Conservation (phyloP, 2,888 invertebrate species). For the Cotesia congregata region DNA sequence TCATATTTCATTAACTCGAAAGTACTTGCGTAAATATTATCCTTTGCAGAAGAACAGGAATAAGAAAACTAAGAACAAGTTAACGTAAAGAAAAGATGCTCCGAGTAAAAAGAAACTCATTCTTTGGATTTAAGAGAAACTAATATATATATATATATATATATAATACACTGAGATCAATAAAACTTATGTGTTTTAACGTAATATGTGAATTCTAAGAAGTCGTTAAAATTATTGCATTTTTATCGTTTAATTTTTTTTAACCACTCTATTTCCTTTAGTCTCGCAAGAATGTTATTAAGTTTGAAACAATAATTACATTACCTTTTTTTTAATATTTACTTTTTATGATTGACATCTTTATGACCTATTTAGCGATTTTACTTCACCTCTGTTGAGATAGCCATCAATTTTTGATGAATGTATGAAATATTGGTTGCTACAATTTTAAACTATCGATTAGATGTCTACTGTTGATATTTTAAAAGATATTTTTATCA, state of each 20-base stretch:
- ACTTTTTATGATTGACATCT: too few relatives aligned
- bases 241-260: background rate
- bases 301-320: too few relatives aligned
- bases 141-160: background rate
- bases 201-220: background rate
- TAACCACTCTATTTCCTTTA: too few relatives aligned
- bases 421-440: too few relatives aligned
- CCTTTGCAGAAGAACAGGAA: slow-evolving; percentile 22
- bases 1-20: slow-evolving; percentile 38
- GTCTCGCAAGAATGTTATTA: too few relatives aligned
- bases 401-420: too few relatives aligned
- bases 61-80: slow-evolving; percentile 14
- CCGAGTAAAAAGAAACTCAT: background rate
- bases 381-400: too few relatives aligned
- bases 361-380: too few relatives aligned
- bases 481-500: too few relatives aligned
- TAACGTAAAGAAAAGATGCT: slow-evolving; percentile 6
- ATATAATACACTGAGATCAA: background rate
- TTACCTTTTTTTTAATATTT: too few relatives aligned
- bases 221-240: background rate
- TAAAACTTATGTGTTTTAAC: background rate
- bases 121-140: slow-evolving; percentile 3
- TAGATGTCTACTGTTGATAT: too few relatives aligned
- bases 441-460: too few relatives aligned
- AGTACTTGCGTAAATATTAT: slow-evolving; percentile 39